Evolutionary conservation across 2,797 vertebrate species (phyloP), one percentile per base, ranked within the genome.

Genomic region (Lutjanus campechanus): DNA sequence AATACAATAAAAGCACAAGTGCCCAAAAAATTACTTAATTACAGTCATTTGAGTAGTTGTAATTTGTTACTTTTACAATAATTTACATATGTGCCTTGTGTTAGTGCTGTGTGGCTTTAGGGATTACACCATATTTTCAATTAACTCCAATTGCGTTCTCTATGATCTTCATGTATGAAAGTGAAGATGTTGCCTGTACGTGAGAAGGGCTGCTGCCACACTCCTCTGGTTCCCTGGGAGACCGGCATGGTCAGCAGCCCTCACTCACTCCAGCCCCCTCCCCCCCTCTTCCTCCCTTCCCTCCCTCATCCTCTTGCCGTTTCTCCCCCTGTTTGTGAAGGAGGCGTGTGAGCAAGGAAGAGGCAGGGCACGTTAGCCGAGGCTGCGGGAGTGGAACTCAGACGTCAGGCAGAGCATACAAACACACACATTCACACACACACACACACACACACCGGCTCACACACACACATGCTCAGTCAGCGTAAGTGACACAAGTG

Each of bases 401-500:
- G 79, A 90, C 85, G 56, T 58, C 85, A 90, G 82, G 81, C 83
- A 81, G 20, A 84, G 61, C 89, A 82, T 59, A 89, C 79, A 85
- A 61, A 81, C 84, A 76, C 82, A 77, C 74, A 81, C 82, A 77
- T 12, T 76, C 79, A 80, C 79, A 25, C 73, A 65, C 69, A 74
- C 77, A 76, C 79, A 80, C 79, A 25, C 73, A 65, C 69, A 74
- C 77, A 76, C 63, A 77, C 25, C 25, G 61, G 73, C 64, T 81
- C 78, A 76, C 75, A 61, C 73, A 78, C 83, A 82, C 84, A 92
- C 78, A 87, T 86, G 90, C 91, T 92, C 91, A 90, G 90, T 92
- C 93, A 93, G 92, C 88, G 82, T 82, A 90, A 91, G 92, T 90
- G 92, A 94, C 91, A 92, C 91, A 90, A 92, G 89, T 88, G 86